These are phyloP conservation scores for Caloenas nicobarica DNA, from an alignment of 2,113 vertebrate species.

Conservation along the genomic window DNA sequence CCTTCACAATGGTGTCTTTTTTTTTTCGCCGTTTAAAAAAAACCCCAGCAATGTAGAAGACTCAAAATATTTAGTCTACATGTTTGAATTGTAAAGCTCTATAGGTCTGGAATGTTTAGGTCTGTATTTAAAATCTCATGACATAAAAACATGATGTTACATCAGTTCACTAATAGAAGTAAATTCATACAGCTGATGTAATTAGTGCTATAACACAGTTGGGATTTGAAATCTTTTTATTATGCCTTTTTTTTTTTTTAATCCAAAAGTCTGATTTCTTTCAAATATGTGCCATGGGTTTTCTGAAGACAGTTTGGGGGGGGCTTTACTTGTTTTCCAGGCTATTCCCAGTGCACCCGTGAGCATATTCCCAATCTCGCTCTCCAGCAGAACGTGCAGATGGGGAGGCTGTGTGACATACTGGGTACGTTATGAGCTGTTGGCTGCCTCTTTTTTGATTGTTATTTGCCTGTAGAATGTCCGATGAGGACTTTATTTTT, in stretches of 20 bases:
- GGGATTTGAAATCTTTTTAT: not conserved
- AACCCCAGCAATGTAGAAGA: not conserved
- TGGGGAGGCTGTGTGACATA: slow-evolving; percentile 86
- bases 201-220: not conserved
- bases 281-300: accelerated
- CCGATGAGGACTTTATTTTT: not conserved
- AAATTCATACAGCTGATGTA: not conserved
- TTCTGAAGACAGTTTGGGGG: not conserved
- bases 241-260: not conserved
- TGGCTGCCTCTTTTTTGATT: not conserved
- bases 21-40: not conserved
- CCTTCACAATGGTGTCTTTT: slow-evolving; percentile 29
- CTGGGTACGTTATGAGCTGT: slow-evolving; percentile 73
- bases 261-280: not conserved
- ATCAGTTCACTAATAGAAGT: not conserved
- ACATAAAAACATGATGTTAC: not conserved
- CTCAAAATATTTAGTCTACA: not conserved
- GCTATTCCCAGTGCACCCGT: slow-evolving; percentile 75
- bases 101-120: not conserved
- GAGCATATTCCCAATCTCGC: slow-evolving; percentile 71
- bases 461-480: not conserved
- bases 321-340: slow-evolving; percentile 70
- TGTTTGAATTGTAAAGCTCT: not conserved
- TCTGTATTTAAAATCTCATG: not conserved
- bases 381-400: slow-evolving; percentile 83